Evolutionary conservation across 2,113 vertebrate species (phyloP).

Genomic region (Ranitomeya imitator): DNA sequence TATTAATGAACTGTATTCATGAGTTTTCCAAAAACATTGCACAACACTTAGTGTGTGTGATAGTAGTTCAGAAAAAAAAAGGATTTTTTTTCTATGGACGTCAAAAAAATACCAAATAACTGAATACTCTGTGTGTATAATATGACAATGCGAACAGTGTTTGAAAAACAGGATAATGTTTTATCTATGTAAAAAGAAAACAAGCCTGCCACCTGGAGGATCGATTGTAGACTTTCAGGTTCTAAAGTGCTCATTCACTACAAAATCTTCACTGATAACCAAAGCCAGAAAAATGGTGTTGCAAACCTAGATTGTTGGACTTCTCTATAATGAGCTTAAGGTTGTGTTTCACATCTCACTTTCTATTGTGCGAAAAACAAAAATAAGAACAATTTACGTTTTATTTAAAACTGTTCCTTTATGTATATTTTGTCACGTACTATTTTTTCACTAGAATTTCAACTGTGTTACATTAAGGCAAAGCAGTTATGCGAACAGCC

Average conservation of each 20-base stretch:
- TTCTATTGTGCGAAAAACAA: not conserved
- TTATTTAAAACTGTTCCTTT: not conserved
- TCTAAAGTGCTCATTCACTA: constrained; percentile 81
- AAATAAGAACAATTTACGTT: not conserved
- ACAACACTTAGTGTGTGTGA: constrained; percentile 74
- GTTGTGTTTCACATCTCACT: constrained; percentile 87
- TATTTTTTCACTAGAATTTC: not conserved
- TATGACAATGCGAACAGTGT: constrained; percentile 76
- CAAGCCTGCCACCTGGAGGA: constrained; percentile 82
- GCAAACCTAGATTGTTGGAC: constrained; percentile 78
- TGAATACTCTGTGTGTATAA: constrained; percentile 75
- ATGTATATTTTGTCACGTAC: not conserved
- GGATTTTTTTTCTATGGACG: constrained; percentile 83
- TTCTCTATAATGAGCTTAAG: constrained; percentile 80
- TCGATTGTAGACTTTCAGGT: constrained; percentile 77
- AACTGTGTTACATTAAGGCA: not conserved
- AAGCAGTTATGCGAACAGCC: not conserved
- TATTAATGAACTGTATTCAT: constrained; percentile 63
- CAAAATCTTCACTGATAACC: constrained; percentile 88
- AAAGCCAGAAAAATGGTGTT: constrained; percentile 93
- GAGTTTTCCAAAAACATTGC: constrained; percentile 75
- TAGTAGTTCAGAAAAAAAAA: constrained; percentile 66
- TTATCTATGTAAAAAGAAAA: constrained; percentile 79
- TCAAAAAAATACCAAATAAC: constrained; percentile 88
- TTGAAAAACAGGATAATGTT: constrained; percentile 73